Base-by-base conservation (phyloP, 1,140 invertebrate species). In the Armadillidium nasatum region DNA sequence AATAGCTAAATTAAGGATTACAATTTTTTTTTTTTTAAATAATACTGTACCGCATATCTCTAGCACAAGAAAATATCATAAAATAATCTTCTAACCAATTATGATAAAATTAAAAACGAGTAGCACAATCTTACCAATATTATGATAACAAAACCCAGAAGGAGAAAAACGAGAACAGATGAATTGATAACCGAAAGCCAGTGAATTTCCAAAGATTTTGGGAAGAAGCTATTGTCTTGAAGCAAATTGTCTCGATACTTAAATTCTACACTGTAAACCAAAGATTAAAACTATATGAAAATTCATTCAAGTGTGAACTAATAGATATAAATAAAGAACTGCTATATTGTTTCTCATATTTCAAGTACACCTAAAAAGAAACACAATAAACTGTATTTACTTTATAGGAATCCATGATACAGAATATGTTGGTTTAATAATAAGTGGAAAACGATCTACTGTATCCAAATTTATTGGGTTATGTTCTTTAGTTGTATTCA, bases 151-250 rank as follows among this genome's bases (percentile, higher is more conserved):
- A 88, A 88, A 7, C 87, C 86, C 44, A 87, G 85, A 1, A 88
- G 83, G 0, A 88, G 83, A 76, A 88, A 87, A 6, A 88, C 87
- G 4, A 88, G 83, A 11, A 88, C 85, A 82, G 87, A 85, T 6
- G 87, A 88, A 82, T 88, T 88, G 44, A 88, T 87, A 68, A 88
- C 86, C 22, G 87, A 88, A 54, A 88, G 83, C 87, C 87, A 88
- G 81, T 88, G 87, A 78, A 88, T 88, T 85, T 87, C 87, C 21
- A 88, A 80, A 33, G 86, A 85, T 79, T 86, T 84, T 0, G 87
- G 87, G 79, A 88, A 88, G 82, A 88, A 88, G 69, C 83, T 84
- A 80, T 83, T 85, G 70, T 86, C 84, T 72, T 84, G 82, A 13
- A 86, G 78, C 73, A 84, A 80, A 76, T 84, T 84, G 6, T 81